These are phyloP conservation scores for Metridium senile DNA, from an alignment of 92 coral and sea anemone genomes.

Conservation along the genomic window DNA sequence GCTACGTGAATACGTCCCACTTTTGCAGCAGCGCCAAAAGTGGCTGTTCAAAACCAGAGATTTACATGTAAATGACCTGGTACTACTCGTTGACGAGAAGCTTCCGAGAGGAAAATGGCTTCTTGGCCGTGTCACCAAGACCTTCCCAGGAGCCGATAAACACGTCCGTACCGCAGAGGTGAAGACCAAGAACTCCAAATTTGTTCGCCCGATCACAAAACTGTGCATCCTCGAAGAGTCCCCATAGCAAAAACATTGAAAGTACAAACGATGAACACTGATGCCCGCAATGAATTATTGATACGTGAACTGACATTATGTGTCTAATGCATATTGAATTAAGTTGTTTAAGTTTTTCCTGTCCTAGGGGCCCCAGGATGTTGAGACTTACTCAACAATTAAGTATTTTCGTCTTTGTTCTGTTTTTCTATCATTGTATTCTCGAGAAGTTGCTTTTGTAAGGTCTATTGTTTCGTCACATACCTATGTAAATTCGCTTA, in stretches of 20 bases:
- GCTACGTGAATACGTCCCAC: constrained; percentile 63
- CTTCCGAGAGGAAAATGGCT: constrained; percentile 60
- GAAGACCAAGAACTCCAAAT: constrained; percentile 46
- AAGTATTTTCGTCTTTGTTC: too few relatives aligned
- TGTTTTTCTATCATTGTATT: too few relatives aligned
- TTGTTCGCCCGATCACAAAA: constrained; percentile 55
- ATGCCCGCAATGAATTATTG: not conserved
- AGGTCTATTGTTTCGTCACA: too few relatives aligned
- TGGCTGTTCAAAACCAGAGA: constrained; percentile 45
- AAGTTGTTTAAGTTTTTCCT: too few relatives aligned
- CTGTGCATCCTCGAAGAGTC: constrained; percentile 61
- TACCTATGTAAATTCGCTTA: too few relatives aligned
- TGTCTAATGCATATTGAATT: too few relatives aligned
- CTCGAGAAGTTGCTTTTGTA: too few relatives aligned
- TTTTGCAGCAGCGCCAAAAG: constrained; percentile 48
- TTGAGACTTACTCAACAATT: too few relatives aligned
- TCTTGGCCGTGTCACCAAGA: constrained; percentile 60
- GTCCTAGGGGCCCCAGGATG: too few relatives aligned
- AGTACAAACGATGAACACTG: not conserved
- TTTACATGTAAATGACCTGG: constrained; percentile 40
- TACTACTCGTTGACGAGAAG: constrained; percentile 45
- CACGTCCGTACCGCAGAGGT: constrained; percentile 57
- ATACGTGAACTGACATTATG: too few relatives aligned
- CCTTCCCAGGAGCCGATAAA: constrained; percentile 44
- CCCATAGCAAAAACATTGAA: not conserved